phyloP scores from a whole-genome alignment of 2,797 vertebrate genomes.

The Netta rufina region DNA sequence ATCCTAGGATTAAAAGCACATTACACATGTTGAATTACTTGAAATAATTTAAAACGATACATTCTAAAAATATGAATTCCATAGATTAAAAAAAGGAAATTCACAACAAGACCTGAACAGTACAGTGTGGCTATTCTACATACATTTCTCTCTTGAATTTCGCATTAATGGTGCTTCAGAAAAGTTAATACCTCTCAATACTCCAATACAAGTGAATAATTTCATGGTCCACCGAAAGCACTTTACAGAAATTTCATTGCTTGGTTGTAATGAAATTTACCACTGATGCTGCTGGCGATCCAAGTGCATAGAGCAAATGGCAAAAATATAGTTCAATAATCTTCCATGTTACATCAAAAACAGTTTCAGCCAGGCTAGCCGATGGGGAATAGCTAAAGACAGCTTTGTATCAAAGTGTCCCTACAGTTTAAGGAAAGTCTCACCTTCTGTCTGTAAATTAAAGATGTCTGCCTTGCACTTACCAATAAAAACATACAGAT shows the following conservation, averaged over 20 bases:
- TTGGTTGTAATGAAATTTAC: slow-evolving; percentile 40
- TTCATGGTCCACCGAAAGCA: slow-evolving; percentile 43
- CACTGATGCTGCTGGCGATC: background rate
- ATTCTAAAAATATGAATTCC: background rate
- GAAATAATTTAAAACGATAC: background rate
- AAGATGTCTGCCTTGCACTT: background rate
- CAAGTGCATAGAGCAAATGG: background rate
- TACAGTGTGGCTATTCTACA: background rate
- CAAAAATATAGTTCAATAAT: slow-evolving; percentile 9
- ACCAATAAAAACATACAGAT: background rate
- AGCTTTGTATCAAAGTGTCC: background rate
- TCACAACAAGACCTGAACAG: background rate
- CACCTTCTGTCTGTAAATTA: background rate
- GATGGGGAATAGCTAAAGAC: background rate
- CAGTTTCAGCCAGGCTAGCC: slow-evolving; percentile 4
- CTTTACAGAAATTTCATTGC: slow-evolving; percentile 41
- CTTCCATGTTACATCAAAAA: background rate
- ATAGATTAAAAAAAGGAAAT: background rate
- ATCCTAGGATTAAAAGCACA: background rate
- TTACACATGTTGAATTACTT: background rate
- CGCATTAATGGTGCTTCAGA: background rate
- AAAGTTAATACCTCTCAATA: slow-evolving; percentile 15
- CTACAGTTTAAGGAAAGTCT: background rate
- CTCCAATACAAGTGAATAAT: slow-evolving; percentile 27
- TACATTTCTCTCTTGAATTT: slow-evolving; percentile 1